These are phyloP conservation scores for Dendroctonus valens DNA, from an alignment of 1,140 invertebrate species.

Conservation along the genomic window DNA sequence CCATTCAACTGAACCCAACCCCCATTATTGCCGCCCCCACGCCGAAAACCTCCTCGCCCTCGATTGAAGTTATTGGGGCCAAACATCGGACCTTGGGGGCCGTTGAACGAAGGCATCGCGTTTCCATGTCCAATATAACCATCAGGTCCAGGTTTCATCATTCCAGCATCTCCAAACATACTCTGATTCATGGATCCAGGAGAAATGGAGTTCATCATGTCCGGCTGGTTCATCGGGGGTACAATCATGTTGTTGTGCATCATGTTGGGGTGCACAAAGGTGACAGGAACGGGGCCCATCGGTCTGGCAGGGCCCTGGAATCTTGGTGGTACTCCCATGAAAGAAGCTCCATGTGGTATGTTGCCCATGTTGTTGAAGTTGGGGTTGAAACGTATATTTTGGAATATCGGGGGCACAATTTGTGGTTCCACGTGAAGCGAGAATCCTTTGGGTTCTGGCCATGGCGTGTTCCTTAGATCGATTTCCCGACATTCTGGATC, in stretches of 20 bases:
- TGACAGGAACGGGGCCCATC: slow-evolving; percentile 26
- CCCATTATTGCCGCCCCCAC: slow-evolving; percentile 39
- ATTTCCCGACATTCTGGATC: slow-evolving; percentile 78
- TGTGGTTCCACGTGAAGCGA: slow-evolving; percentile 49
- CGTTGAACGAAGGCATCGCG: slow-evolving; percentile 35
- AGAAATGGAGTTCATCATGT: slow-evolving; percentile 42
- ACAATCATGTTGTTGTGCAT: slow-evolving; percentile 48
- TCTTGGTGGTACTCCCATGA: slow-evolving; percentile 46
- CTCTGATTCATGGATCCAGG: slow-evolving; percentile 36
- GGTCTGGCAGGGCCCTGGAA: slow-evolving; percentile 44
- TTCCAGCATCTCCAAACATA: slow-evolving; percentile 33
- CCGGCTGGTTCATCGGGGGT: slow-evolving; percentile 41
- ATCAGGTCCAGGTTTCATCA: slow-evolving; percentile 31
- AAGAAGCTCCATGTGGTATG: slow-evolving; percentile 40
- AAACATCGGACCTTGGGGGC: slow-evolving; percentile 41
- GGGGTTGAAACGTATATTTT: slow-evolving; percentile 51
- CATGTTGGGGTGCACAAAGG: slow-evolving; percentile 43
- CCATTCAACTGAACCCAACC: slow-evolving; percentile 33
- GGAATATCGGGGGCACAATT: slow-evolving; percentile 52
- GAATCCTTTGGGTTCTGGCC: slow-evolving; percentile 77
- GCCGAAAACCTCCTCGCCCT: slow-evolving; percentile 47
- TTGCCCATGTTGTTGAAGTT: slow-evolving; percentile 47
- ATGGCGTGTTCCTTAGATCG: slow-evolving; percentile 70
- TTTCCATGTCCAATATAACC: slow-evolving; percentile 40
- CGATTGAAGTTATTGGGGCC: slow-evolving; percentile 45